A percentile compares a stretch with the other conserved stretches of the same genome.
These are phyloP conservation scores for Xanthia togata DNA, from an alignment of 2,888 invertebrate genomes.

Conservation along the genomic window DNA sequence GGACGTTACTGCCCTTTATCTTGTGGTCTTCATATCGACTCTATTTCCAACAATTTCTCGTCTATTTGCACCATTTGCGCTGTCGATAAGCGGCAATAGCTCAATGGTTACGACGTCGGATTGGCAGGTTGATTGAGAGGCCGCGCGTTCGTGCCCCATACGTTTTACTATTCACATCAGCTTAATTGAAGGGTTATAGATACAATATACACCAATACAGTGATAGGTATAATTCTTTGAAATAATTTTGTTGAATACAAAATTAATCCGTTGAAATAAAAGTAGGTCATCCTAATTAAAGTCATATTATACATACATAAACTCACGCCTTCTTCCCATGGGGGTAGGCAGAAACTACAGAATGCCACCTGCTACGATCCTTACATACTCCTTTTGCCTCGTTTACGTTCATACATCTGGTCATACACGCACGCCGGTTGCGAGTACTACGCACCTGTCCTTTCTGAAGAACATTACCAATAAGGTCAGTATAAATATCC, in stretches of 20 bases:
- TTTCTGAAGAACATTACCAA: too few species aligned
- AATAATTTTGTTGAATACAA: background rate
- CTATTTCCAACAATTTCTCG: background rate
- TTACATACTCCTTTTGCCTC: too few species aligned
- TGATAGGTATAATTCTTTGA: background rate
- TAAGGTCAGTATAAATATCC: too few species aligned
- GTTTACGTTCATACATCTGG: too few species aligned
- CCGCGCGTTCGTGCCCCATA: background rate
- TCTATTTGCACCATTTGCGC: conserved; percentile 25
- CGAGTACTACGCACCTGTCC: too few species aligned
- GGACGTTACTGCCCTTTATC: conserved; percentile 7
- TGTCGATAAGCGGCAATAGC: conserved; percentile 5
- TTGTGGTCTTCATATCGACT: conserved; percentile 12
- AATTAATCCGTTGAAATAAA: background rate
- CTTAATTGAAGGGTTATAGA: background rate
- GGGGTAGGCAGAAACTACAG: too few species aligned
- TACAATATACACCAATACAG: background rate
- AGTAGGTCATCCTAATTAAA: background rate
- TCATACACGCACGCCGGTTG: too few species aligned
- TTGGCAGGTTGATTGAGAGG: conserved; percentile 39
- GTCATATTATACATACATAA: background rate
- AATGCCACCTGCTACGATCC: too few species aligned
- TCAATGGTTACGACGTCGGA: conserved; percentile 20
- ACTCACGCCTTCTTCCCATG: too few species aligned
- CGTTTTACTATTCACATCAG: conserved; percentile 11